These are phyloP conservation scores for Odontophorus gujanensis DNA, from an alignment of 2,113 vertebrate species.

Conservation along the genomic window DNA sequence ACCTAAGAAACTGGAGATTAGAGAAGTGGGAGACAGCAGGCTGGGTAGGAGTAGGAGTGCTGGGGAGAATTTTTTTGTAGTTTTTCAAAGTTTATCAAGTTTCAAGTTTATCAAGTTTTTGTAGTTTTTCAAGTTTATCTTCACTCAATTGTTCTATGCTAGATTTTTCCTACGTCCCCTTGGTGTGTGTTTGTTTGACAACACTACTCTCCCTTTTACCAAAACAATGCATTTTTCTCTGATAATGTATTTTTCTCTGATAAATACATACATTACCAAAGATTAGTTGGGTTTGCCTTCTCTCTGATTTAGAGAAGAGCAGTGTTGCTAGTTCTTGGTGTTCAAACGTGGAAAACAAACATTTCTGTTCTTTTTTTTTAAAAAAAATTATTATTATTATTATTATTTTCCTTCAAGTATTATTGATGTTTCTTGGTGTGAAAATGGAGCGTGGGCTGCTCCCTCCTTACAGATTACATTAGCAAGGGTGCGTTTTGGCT, in stretches of 20 bases:
- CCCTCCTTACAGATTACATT: neutral
- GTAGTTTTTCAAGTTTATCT: neutral
- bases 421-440: neutral
- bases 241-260: neutral
- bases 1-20: neutral
- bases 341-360: neutral
- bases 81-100: neutral
- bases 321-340: neutral
- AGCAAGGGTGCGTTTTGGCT: neutral
- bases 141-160: neutral
- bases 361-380: no score
- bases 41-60: neutral
- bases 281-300: neutral
- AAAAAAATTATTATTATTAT: no score
- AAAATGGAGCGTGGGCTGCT: neutral
- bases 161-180: neutral
- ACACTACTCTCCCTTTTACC: neutral
- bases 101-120: no score
- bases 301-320: neutral
- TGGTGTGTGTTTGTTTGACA: neutral
- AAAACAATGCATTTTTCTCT: neutral
- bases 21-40: neutral
- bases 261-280: neutral
- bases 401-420: neutral
- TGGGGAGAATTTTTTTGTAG: neutral